Evolutionary conservation across 2,797 vertebrate genomes (phyloP).

Genomic region (Siniperca obscura): DNA sequence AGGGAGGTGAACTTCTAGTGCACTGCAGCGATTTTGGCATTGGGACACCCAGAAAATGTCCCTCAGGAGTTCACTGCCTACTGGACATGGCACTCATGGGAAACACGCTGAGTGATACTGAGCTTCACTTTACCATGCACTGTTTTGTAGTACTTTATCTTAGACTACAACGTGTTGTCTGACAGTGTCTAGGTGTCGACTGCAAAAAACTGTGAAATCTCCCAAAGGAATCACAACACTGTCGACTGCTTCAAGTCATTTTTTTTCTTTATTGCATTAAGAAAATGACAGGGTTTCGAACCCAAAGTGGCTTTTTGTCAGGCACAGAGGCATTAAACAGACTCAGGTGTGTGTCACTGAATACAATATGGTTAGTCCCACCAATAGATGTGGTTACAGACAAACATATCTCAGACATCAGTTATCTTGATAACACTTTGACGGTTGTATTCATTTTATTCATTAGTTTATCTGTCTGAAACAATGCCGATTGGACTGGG

Average conservation of each 20-base stretch:
- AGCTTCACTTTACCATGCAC: neutral
- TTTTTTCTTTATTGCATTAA: neutral
- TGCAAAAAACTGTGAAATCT: too few species aligned
- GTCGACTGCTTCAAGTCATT: neutral
- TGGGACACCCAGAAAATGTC: neutral
- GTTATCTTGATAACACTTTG: too few species aligned
- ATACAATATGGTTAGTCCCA: too few species aligned
- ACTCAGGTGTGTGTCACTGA: too few species aligned
- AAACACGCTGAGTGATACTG: neutral
- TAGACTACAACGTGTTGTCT: neutral
- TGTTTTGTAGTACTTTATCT: neutral
- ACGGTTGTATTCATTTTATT: too few species aligned
- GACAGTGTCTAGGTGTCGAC: neutral
- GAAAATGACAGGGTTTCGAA: neutral
- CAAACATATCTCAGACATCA: too few species aligned
- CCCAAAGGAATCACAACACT: too few species aligned
- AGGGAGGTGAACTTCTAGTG: constrained; percentile 39
- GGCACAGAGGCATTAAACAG: too few species aligned
- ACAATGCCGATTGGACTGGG: too few species aligned
- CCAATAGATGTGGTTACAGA: too few species aligned
- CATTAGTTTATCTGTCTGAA: too few species aligned
- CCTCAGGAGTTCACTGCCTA: constrained; percentile 23
- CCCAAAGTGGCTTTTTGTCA: too few species aligned
- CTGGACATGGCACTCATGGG: neutral
- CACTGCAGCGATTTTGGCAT: constrained; percentile 19